Percentiles rank a stretch among this genome's conserved stretches.
These are phyloP conservation scores for Mionectes macconnelli DNA, from an alignment of 2,113 vertebrate genomes.

Conservation along the genomic window DNA sequence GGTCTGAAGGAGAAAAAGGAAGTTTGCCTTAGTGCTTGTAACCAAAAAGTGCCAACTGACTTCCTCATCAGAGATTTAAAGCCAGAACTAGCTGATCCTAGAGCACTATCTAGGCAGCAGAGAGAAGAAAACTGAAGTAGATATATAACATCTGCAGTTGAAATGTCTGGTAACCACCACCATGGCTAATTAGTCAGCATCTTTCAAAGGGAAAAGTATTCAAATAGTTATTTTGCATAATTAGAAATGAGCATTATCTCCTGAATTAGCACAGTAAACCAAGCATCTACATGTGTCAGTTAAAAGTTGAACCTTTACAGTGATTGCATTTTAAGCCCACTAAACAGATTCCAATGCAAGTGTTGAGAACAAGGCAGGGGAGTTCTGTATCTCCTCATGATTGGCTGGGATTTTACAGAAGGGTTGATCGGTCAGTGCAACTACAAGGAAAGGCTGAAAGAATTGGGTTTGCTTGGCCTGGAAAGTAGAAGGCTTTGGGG, in stretches of 20 bases:
- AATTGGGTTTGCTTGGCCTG: neutral
- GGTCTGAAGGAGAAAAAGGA: conserved; percentile 63
- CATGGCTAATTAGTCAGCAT: neutral
- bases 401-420: neutral
- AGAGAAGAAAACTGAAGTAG: neutral
- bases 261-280: neutral
- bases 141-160: neutral
- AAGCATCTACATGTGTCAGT: neutral
- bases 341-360: neutral
- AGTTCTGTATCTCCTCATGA: neutral
- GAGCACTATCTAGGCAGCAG: neutral
- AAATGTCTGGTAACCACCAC: neutral
- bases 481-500: neutral
- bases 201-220: neutral
- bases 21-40: neutral
- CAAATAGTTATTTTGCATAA: neutral
- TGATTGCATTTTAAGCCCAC: neutral
- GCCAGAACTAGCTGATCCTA: neutral
- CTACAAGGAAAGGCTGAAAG: neutral
- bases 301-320: neutral
- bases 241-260: neutral
- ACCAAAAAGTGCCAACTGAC: neutral
- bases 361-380: neutral
- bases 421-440: neutral
- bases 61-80: neutral